Base-by-base conservation (phyloP, 1,140 invertebrate genomes). In the Scylla paramamosain region DNA sequence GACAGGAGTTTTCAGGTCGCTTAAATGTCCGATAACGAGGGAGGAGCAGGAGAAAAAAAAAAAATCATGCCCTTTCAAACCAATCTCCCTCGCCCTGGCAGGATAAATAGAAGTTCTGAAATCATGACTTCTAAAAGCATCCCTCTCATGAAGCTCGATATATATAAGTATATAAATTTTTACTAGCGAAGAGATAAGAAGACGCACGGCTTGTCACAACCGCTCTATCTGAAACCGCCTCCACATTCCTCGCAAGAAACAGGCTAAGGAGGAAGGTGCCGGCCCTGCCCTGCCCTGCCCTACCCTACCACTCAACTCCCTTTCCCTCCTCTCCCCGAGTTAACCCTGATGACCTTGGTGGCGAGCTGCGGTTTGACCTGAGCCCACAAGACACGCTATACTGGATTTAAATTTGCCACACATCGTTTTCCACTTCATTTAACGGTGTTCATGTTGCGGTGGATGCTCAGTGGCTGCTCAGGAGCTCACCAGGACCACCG, bases 341-440 rank as follows among this genome's bases (percentile, higher is more conserved):
- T 77, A 77, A 77, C 67, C 67, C 20, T 25, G 12, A 25, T n/a
- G 67, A 77, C 67, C 67, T 77, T 20, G 20, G 67, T 7, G 67
- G 67, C 67, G 67, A 77, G 67, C n/a, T 77, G 67, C 67, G 67
- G 67, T 77, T n/a, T 77, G 67, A 77, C 67, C 67, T 77, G n/a
- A 77, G 67, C 67, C 67, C 67, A 77, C 67, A 77, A 77, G 67
- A 77, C 67, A 77, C 67, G 67, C 67, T 25, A 77, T 77, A 77
- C 67, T 77, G 67, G 67, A 77, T 77, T 77, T 77, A 77, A 77
- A 77, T 77, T 77, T 25, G 67, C n/a, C 67, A 77, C 67, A 77
- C 67, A n/a, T 77, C 67, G n/a, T 77, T 77, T 77, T 77, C 67
- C 67, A 77, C 67, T 77, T 25, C 67, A 77, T 77, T n/a, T 77